Evolutionary conservation across 2,888 invertebrate genomes (phyloP).

Genomic region (Heliconius erato): DNA sequence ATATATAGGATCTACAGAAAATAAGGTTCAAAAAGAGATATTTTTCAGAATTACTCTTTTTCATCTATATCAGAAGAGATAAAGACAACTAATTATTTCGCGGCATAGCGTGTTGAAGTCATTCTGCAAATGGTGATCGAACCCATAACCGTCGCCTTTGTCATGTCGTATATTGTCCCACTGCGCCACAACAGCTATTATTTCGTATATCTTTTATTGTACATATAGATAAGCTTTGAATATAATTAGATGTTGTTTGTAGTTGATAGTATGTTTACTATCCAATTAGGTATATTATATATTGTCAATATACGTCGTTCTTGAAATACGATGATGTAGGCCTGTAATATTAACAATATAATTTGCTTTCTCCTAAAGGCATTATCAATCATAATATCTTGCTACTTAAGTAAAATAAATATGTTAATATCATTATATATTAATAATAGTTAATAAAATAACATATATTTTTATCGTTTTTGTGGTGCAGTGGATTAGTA

Average conservation of each 20-base stretch:
- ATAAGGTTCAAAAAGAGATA: too few species aligned
- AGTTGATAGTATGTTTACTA: not conserved
- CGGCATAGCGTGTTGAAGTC: too few species aligned
- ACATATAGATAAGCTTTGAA: not conserved
- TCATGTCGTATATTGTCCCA: not conserved
- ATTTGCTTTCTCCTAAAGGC: not conserved
- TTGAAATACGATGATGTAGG: not conserved
- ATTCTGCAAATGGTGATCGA: too few species aligned
- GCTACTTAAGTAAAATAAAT: not conserved
- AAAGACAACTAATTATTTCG: too few species aligned
- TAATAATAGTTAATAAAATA: too few species aligned
- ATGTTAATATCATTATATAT: not conserved
- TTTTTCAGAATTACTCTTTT: too few species aligned
- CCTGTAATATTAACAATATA: not conserved
- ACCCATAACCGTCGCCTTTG: too few species aligned
- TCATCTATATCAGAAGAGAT: too few species aligned
- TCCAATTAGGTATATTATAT: conserved; percentile 15
- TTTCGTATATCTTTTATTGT: not conserved
- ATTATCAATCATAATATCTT: conserved; percentile 2
- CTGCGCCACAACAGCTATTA: not conserved
- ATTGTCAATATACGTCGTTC: conserved; percentile 9
- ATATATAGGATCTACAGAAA: too few species aligned
- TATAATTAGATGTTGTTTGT: conserved; percentile 11
- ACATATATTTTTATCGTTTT: not conserved
- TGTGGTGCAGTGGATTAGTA: not conserved